Evolutionary conservation across 2,888 invertebrate species (phyloP), one percentile per base, ranked within the genome.

Genomic region (Drosophila falleni): DNA sequence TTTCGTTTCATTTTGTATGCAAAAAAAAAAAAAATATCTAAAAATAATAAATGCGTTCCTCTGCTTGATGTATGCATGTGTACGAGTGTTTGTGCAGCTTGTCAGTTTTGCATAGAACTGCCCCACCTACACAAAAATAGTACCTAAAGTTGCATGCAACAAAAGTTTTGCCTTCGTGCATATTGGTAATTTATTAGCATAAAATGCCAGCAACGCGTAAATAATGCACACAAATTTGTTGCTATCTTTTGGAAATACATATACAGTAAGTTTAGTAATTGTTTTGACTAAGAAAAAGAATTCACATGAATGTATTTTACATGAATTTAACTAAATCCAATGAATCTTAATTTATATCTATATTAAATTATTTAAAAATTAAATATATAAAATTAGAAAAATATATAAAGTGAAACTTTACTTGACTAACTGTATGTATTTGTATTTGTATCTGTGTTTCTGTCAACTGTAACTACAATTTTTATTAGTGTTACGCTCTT

Each of bases 101-200:
- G 83, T 79, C 86, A 80, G 82, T 75, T 80, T 79, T 50, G 66
- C 69, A 72, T 61, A 78, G 81, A 64, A 46, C 37, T 49, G 50
- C 37, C 29, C 19, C 15, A 19, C 39, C 41, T 29, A n/a, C 26
- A n/a, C 29, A 46, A 41, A 5, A 5, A 37, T n/a, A 85, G 71
- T 83, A 85, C 71, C 87, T 78, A 80, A 63, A 61, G 61, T 60
- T 55, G 19, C 37, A 62, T 78, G 89, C 84, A 75, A 78, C 59
- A 63, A 86, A 84, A 84, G 81, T 88, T 84, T 80, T 74, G 75
- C 84, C 70, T 74, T 75, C 81, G 66, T 83, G 87, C 89, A 84
- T 88, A 84, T 84, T 84, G 84, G 87, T 84, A 84, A 84, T 84
- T 84, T 84, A 84, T 84, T 84, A 86, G 84, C 84, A 84, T 88